phyloP scores from a whole-genome alignment of 2,113 vertebrate species.

The Indicator maculatus region DNA sequence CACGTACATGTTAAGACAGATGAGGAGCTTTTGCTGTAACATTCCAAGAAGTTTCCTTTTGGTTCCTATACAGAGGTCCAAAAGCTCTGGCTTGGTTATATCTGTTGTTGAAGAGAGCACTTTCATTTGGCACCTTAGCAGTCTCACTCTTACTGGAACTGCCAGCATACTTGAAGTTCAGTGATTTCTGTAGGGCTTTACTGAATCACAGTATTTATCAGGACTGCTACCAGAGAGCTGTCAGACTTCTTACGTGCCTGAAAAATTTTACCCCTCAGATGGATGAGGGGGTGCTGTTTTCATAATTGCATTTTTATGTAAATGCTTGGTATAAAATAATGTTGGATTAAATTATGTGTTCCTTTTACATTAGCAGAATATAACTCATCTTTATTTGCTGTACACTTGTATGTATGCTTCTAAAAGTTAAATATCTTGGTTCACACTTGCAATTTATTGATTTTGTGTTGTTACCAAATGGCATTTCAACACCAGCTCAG shows the following conservation, averaged over 20 bases:
- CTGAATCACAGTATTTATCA: conserved; percentile 1
- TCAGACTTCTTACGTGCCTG: not conserved
- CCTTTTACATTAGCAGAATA: conserved; percentile 12
- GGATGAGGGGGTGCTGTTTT: not conserved
- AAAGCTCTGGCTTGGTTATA: not conserved
- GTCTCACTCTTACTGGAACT: not conserved
- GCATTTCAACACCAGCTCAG: not conserved
- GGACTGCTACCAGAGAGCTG: not conserved
- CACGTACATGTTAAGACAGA: not conserved
- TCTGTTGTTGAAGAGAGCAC: not conserved
- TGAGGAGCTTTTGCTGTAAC: not conserved
- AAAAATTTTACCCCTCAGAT: conserved; percentile 2
- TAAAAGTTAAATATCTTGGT: conserved; percentile 52
- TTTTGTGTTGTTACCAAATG: conserved; percentile 49
- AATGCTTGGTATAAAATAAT: conserved; percentile 47
- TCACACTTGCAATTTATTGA: not conserved
- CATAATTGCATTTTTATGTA: conserved; percentile 22
- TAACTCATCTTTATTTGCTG: conserved; percentile 4
- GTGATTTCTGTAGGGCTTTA: not conserved
- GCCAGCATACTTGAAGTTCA: not conserved
- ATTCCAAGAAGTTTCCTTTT: not conserved
- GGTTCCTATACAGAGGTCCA: not conserved
- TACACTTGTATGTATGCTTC: conserved; percentile 24
- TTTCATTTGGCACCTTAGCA: not conserved
- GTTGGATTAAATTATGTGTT: conserved; percentile 44